Conservation (phyloP, 1,140 invertebrate species). For the Artemia franciscana region DNA sequence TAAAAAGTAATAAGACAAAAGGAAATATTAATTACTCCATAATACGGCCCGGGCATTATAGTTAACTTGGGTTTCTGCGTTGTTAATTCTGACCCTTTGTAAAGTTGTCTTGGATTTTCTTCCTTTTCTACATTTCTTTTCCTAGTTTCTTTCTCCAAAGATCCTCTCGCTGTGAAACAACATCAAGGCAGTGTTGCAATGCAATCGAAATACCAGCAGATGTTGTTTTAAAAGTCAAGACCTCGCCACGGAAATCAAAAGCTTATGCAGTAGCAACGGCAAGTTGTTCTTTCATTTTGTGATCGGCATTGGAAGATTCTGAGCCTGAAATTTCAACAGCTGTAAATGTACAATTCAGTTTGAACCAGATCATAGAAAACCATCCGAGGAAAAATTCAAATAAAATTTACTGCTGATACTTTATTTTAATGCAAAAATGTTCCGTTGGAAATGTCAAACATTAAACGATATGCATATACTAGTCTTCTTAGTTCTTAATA, state of each 20-base stretch:
- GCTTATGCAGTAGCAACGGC: slow-evolving; percentile 28
- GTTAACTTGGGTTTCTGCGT: slow-evolving; percentile 25
- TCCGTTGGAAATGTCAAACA: too few species aligned
- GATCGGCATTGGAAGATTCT: slow-evolving; percentile 9
- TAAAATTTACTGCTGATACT: too few species aligned
- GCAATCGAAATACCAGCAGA: slow-evolving; percentile 70
- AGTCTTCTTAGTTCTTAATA: too few species aligned
- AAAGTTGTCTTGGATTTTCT: slow-evolving; percentile 53
- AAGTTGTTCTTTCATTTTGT: slow-evolving; percentile 16
- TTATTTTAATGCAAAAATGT: too few species aligned
- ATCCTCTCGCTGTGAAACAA: slow-evolving; percentile 73
- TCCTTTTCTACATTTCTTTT: slow-evolving; percentile 49
- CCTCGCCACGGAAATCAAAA: slow-evolving; percentile 68
- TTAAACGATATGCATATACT: too few species aligned
- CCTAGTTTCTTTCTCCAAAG: slow-evolving; percentile 63
- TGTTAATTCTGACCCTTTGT: slow-evolving; percentile 28
- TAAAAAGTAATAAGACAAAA: too few species aligned
- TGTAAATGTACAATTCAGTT: too few species aligned
- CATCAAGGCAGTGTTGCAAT: slow-evolving; percentile 72
- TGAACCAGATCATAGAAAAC: too few species aligned
- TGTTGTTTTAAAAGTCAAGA: slow-evolving; percentile 88
- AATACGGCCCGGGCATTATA: slow-evolving; percentile 63
- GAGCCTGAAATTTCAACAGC: not conserved
- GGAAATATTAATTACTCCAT: slow-evolving; percentile 56
- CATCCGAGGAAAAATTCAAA: too few species aligned